These are phyloP conservation scores for Heliconius sara DNA, from an alignment of 2,888 invertebrate genomes.

Conservation along the genomic window DNA sequence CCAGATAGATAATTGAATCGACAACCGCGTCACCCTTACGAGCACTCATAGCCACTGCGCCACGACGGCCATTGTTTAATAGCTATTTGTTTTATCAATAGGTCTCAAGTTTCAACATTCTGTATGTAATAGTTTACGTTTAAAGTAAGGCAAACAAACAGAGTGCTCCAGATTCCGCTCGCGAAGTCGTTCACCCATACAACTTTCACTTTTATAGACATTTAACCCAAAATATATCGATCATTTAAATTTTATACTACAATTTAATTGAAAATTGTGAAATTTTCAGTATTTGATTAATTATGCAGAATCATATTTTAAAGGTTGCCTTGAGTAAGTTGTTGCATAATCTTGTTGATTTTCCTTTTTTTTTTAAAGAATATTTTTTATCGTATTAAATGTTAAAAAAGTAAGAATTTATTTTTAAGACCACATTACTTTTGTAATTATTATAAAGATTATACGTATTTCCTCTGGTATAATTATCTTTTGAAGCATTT, in stretches of 20 bases:
- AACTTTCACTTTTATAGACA: conserved; percentile 72
- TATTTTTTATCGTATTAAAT: background rate
- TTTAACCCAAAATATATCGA: conserved; percentile 49
- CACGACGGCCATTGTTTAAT: background rate
- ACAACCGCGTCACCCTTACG: too few relatives aligned
- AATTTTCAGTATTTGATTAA: conserved; percentile 7
- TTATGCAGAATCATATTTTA: conserved; percentile 7
- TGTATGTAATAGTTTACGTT: conserved; percentile 38
- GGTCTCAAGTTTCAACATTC: conserved; percentile 40
- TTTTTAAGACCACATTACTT: background rate
- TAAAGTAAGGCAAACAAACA: conserved; percentile 46
- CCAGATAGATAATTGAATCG: too few relatives aligned
- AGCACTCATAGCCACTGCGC: too few relatives aligned
- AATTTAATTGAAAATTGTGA: conserved; percentile 21
- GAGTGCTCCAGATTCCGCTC: conserved; percentile 55
- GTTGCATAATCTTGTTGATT: background rate
- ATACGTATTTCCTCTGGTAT: too few relatives aligned
- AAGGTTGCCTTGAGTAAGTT: background rate
- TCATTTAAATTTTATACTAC: conserved; percentile 30
- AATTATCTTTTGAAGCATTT: too few relatives aligned
- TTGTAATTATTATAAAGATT: too few relatives aligned
- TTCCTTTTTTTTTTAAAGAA: background rate
- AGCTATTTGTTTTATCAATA: conserved; percentile 33
- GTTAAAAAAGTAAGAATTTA: background rate
- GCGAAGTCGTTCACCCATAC: conserved; percentile 65